Evolutionary conservation across 1,140 invertebrate species (phyloP).

Genomic region (Aphidius gifuensis): DNA sequence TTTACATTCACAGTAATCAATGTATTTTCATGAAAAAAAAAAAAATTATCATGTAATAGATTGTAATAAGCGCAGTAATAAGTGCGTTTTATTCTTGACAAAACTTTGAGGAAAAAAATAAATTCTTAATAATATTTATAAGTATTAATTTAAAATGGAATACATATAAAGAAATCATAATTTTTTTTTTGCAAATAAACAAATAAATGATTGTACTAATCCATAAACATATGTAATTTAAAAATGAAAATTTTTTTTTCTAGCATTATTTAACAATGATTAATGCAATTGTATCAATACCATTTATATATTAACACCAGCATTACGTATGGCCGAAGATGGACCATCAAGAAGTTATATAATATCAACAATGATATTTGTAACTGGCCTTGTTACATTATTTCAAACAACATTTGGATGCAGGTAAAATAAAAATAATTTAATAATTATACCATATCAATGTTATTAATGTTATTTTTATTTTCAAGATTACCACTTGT

Average conservation of each 20-base stretch:
- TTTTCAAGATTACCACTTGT: constrained; percentile 65
- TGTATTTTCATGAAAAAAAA: no score
- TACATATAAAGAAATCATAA: neutral
- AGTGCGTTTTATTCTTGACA: no score
- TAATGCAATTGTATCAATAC: constrained; percentile 79
- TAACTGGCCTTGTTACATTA: constrained; percentile 79
- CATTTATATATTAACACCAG: constrained; percentile 77
- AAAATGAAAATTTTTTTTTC: constrained; percentile 20
- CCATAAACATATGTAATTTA: no score
- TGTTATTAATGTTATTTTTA: neutral
- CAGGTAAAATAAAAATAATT: constrained; percentile 55
- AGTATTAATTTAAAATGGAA: no score
- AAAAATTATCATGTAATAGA: no score
- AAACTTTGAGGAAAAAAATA: neutral
- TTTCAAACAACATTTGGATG: constrained; percentile 79
- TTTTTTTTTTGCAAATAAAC: no score
- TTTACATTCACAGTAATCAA: no score
- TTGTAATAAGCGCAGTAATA: no score
- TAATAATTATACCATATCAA: neutral
- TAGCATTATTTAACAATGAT: constrained; percentile 89
- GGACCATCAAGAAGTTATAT: constrained; percentile 77
- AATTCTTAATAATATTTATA: no score
- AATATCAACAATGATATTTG: constrained; percentile 85
- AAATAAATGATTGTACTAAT: no score
- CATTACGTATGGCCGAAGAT: constrained; percentile 76